A percentile compares a stretch with the other conserved stretches of the same genome.
phyloP scores from a whole-genome alignment of 2,888 invertebrate genomes.

The Ditula angustiorana region DNA sequence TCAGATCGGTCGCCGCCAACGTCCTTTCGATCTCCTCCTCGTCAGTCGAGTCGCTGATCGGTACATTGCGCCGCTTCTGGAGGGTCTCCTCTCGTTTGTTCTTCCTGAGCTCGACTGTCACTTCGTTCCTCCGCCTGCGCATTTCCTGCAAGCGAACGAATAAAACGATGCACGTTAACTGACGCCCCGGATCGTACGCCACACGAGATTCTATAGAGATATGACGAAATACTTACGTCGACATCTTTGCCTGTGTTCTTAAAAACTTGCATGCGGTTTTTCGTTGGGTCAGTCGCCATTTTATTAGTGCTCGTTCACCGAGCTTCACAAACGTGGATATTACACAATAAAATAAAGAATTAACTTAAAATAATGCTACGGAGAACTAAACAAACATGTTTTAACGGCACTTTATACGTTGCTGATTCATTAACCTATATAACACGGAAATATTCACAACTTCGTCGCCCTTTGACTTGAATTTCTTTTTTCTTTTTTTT shows the following conservation, averaged over 20 bases:
- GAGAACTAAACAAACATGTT: constrained; percentile 78
- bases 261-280: constrained; percentile 96
- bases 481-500: constrained; percentile 64
- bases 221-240: constrained; percentile 91
- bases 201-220: background rate
- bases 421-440: constrained; percentile 75
- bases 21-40: constrained; percentile 91
- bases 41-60: constrained; percentile 92
- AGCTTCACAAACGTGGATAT: constrained; percentile 65
- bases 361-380: constrained; percentile 70
- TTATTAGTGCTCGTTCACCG: constrained; percentile 80
- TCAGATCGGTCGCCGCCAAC: constrained; percentile 90
- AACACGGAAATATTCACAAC: constrained; percentile 72
- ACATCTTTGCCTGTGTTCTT: constrained; percentile 99
- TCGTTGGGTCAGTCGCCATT: constrained; percentile 92
- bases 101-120: constrained; percentile 98
- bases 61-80: constrained; percentile 98
- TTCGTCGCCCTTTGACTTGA: constrained; percentile 67
- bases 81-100: constrained; percentile 99
- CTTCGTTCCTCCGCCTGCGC: constrained; percentile 98
- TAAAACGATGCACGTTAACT: constrained; percentile 14
- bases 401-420: constrained; percentile 68
- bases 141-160: constrained; percentile 90
- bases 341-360: constrained; percentile 77
- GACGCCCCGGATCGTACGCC: background rate